Percentiles rank a stretch among this genome's conserved stretches.
phyloP scores from a whole-genome alignment of 2,113 vertebrate genomes.

The Telmatochromis bifrenatus region DNA sequence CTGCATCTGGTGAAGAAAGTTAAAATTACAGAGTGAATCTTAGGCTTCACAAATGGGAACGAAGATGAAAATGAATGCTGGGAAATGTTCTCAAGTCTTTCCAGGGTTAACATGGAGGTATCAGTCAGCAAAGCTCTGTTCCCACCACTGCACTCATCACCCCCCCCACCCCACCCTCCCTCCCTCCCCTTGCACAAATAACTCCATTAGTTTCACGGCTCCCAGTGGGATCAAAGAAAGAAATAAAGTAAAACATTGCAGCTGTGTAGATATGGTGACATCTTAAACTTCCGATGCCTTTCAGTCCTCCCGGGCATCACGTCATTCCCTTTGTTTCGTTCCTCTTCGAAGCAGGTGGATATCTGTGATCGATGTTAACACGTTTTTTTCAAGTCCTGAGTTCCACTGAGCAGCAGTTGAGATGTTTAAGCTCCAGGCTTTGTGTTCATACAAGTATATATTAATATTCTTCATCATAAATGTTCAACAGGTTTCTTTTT shows the following conservation, averaged over 20 bases:
- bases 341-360: slow-evolving; percentile 26
- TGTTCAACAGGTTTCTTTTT: slow-evolving; percentile 34
- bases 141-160: background rate
- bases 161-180: background rate
- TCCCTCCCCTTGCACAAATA: background rate
- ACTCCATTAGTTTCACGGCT: background rate
- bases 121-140: slow-evolving; percentile 38
- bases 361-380: slow-evolving; percentile 42
- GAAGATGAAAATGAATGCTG: background rate
- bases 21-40: slow-evolving; percentile 27
- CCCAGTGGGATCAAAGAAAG: background rate
- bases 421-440: slow-evolving; percentile 89
- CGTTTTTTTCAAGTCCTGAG: slow-evolving; percentile 84
- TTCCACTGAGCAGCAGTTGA: slow-evolving; percentile 96
- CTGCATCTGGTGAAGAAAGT: background rate
- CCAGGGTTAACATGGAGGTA: slow-evolving; percentile 64
- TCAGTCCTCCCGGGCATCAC: slow-evolving; percentile 15
- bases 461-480: slow-evolving; percentile 76
- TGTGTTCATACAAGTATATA: slow-evolving; percentile 65
- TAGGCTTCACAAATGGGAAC: slow-evolving; percentile 26
- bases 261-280: slow-evolving; percentile 57
- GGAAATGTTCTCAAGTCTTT: slow-evolving; percentile 72
- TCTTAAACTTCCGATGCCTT: slow-evolving; percentile 38
- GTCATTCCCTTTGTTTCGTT: slow-evolving; percentile 26
- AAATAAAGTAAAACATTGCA: background rate